Evolutionary conservation across 2,888 invertebrate species (phyloP), one percentile per base, ranked within the genome.

Genomic region (Thymelicus lineola): DNA sequence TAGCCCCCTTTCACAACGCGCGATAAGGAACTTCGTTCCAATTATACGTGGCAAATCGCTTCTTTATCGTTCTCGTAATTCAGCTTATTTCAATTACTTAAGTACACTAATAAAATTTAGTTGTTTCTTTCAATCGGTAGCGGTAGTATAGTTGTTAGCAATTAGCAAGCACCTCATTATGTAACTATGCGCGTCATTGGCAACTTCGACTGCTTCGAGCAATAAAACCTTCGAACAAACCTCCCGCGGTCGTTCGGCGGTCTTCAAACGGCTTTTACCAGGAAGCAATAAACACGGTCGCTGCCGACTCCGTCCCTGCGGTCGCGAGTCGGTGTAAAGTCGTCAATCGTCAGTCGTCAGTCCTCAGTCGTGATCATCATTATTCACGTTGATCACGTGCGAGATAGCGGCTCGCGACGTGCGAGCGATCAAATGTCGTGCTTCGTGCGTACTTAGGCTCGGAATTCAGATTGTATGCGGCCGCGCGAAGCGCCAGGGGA

Each of bases 211-310:
- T 5, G 5, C 17, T n/a, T 20, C 10, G 20, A 17, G 53, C 20
- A 53, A 53, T 53, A 53, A 53, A 53, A 55, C 28, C 55, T 55
- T 35, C 28, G 28, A 14, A 35, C 55, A 55, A 14, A 35, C 28
- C 55, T 14, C 35, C 55, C 28, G 55, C n/a, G 14, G 28, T 35
- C 55, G 61, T 53, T 17, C 64, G 64, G 64, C 64, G 10, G 38
- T 20, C 55, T 64, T 64, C 42, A 64, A 64, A 64, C 53, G 15
- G n/a, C 64, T 55, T 17, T 55, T 55, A 64, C 64, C 63, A 63
- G 63, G 63, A 63, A 63, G 53, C 53, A 63, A 63, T 63, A 63
- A 63, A 55, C 38, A 28, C 14, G 28, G 28, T 35, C 55, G 15
- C 36, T 7, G 36, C 42, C 55, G 63, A n/a, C 63, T 14, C n/a